Evolutionary conservation across 2,888 invertebrate species (phyloP), one percentile per base, ranked within the genome.

Genomic region (Trypoxylon attenuatum): DNA sequence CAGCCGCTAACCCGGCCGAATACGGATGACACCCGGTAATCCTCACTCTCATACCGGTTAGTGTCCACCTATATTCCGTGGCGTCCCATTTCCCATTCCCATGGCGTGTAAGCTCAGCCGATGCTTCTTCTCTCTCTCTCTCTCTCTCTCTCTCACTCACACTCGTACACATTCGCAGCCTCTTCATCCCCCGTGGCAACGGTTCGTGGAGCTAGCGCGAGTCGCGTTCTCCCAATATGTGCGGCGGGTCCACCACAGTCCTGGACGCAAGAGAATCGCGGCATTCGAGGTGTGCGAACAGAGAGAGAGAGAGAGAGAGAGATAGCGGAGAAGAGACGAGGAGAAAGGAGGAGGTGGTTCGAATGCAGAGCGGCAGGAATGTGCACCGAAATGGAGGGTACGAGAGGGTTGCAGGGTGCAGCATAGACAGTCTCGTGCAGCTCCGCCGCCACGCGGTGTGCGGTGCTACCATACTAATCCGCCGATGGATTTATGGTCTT

Each of bases 401-500:
- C 33, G 15, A 21, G 15, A 25, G 58, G 56, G 49, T 49, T 51
- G 62, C 71, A 66, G 67, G 71, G 71, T 71, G 70, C 63, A 69
- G 70, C 70, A 65, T 62, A 54, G 57, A 56, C 51, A 56, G 52
- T 64, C 56, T 54, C 59, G 69, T 59, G 68, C 64, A 54, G 54
- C 65, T 71, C 58, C 67, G 77, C 78, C 71, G 61, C 68, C 71
- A 60, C 72, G 71, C 71, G 71, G 77, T 76, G 76, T 72, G 77
- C 76, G 78, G 77, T 82, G 85, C 83, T 82, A 84, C 85, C 83
- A 82, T 85, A 85, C 86, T 87, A 86, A 87, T 87, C 86, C 86
- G 84, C 80, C 84, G 88, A 87, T 88, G 90, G 90, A 90, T 90
- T 90, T 90, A 90, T 90, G 88, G 89, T 90, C 90, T 90, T 90